Evolutionary conservation across 2,113 vertebrate species (phyloP), one percentile per base, ranked within the genome.

Genomic region (Myrmecophaga tridactyla): DNA sequence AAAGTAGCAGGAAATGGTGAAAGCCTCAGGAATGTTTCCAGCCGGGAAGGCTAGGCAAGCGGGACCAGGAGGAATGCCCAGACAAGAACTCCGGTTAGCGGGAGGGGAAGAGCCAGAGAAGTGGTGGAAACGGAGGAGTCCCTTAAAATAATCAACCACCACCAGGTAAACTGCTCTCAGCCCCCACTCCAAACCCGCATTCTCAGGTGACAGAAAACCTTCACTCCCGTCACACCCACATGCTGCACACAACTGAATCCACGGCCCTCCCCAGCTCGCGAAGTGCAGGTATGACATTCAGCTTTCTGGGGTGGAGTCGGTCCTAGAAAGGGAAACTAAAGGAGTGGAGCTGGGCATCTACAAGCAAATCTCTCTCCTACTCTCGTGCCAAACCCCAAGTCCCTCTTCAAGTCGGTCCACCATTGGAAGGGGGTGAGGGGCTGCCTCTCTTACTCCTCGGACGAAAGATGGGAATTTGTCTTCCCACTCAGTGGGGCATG

Each of bases 1-100:
- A 70, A 96, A 97, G 92, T 70, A 56, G 96, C 95, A 94, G 97
- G 97, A 97, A 97, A 95, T 96, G 96, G 95, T 69, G 75, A 96
- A 96, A 91, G 63, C 96, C 95, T 97, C 96, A 95, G 96, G 97
- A 97, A 97, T 96, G 97, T 96, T 95, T 92, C 96, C 96, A 83
- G 88, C 86, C 90, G 78, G 84, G 92, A 96, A 97, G 67, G 72
- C 76, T 78, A 60, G 89, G 62, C 82, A 43, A 85, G 80, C n/a
- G 11, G 53, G 51, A 67, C 87, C 90, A 90, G 39, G 41, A 96
- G n/a, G 88, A 97, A 90, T 76, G 94, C 88, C 96, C 86, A 95
- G 78, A 69, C 43, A 18, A 39, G 87, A 96, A 81, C n/a, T 56
- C 39, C 1, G 39, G 43, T 13, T 48, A 60, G 73, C 90, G 90